These are phyloP conservation scores for Hyperoplus immaculatus DNA, from an alignment of 2,797 vertebrate genomes.

Conservation along the genomic window DNA sequence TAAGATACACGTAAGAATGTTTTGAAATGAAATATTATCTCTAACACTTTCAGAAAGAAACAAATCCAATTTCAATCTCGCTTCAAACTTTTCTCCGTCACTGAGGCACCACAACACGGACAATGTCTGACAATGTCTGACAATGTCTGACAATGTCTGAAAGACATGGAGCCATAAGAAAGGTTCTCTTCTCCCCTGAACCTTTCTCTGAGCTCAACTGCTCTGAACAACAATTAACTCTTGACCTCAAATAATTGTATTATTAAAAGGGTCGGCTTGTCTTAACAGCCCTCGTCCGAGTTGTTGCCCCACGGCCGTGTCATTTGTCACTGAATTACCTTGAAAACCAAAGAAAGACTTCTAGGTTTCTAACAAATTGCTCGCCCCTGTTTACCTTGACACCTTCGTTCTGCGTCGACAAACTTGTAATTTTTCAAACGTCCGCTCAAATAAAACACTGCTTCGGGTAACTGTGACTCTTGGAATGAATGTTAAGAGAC, in stretches of 20 bases:
- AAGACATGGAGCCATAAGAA: slow-evolving; percentile 58
- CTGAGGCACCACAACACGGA: slow-evolving; percentile 9
- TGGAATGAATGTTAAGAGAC: slow-evolving; percentile 72
- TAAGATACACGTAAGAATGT: neutral
- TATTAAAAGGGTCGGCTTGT: slow-evolving; percentile 71
- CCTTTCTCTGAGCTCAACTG: slow-evolving; percentile 54
- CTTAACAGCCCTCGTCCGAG: slow-evolving; percentile 34
- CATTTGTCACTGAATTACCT: slow-evolving; percentile 46
- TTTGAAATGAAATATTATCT: neutral
- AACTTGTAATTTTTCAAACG: slow-evolving; percentile 58
- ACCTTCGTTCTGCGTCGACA: slow-evolving; percentile 51
- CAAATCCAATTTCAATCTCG: neutral
- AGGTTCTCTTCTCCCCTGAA: slow-evolving; percentile 55
- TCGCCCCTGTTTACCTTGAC: slow-evolving; percentile 65
- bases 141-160: slow-evolving; percentile 39
- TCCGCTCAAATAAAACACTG: slow-evolving; percentile 60
- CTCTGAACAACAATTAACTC: slow-evolving; percentile 79
- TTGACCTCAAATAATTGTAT: slow-evolving; percentile 81
- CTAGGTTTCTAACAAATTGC: slow-evolving; percentile 65
- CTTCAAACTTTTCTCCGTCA: slow-evolving; percentile 26
- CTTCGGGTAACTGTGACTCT: slow-evolving; percentile 51
- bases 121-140: slow-evolving; percentile 33
- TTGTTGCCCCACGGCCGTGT: slow-evolving; percentile 43
- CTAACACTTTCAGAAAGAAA: neutral
- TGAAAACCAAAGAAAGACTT: slow-evolving; percentile 43